These are phyloP conservation scores for Pelobates fuscus DNA, from an alignment of 2,113 vertebrate genomes.

Conservation along the genomic window DNA sequence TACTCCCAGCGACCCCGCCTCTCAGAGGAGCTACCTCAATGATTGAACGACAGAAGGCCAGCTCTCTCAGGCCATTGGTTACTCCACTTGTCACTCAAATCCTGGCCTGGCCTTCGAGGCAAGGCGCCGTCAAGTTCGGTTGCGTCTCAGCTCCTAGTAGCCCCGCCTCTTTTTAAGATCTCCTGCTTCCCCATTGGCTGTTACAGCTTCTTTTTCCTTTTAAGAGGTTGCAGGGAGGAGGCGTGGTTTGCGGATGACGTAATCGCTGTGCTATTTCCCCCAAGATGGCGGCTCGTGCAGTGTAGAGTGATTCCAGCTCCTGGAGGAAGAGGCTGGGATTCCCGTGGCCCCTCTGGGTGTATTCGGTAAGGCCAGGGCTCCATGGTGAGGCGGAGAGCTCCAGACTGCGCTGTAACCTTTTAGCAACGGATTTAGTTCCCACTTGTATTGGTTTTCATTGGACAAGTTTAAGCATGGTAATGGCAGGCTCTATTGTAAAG, in stretches of 20 bases:
- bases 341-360: not conserved
- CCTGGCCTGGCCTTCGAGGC: too few species aligned
- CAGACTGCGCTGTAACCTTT: too few species aligned
- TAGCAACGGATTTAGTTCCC: too few species aligned
- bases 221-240: not conserved
- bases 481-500: too few species aligned
- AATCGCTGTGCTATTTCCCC: conserved; percentile 7
- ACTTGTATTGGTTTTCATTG: too few species aligned
- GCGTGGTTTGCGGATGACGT: conserved; percentile 16
- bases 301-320: not conserved
- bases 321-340: conserved; percentile 13
- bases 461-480: too few species aligned
- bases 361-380: not conserved
- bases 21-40: not conserved
- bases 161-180: not conserved
- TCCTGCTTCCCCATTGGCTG: not conserved
- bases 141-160: not conserved
- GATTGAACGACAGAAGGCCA: not conserved
- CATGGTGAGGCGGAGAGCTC: too few species aligned
- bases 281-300: conserved; percentile 30
- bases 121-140: conserved; percentile 1
- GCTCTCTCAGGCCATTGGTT: not conserved
- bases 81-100: not conserved
- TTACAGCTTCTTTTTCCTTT: conserved; percentile 14
- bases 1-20: not conserved